Evolutionary conservation across 2,888 invertebrate genomes (phyloP).

Genomic region (Andrena praecox): DNA sequence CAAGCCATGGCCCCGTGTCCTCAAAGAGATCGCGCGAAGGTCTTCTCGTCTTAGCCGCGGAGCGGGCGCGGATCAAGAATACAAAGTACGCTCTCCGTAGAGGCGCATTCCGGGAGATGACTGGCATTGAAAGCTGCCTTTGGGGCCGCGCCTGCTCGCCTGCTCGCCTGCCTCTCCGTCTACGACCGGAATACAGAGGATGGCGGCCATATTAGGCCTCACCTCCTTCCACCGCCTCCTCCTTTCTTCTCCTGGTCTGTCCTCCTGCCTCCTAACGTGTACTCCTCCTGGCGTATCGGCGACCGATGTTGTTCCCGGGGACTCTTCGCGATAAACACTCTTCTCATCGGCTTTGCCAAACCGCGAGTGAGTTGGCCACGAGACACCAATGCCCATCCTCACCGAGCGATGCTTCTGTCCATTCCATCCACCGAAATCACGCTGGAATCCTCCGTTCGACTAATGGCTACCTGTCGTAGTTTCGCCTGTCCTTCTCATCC

Average conservation of each 20-base stretch:
- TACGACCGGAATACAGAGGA: conserved; percentile 83
- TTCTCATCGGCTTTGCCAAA: background rate
- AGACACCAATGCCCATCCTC: no score
- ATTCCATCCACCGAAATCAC: background rate
- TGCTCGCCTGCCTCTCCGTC: conserved; percentile 67
- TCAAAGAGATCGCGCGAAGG: conserved; percentile 78
- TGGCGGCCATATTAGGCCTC: conserved; percentile 82
- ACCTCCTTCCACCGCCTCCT: conserved; percentile 68
- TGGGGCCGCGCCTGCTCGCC: conserved; percentile 76
- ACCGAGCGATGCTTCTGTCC: background rate
- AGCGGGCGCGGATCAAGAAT: conserved; percentile 76
- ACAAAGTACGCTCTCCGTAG: conserved; percentile 78
- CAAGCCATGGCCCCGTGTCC: conserved; percentile 71
- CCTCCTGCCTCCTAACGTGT: conserved; percentile 28
- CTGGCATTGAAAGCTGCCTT: conserved; percentile 83
- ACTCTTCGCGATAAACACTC: conserved; percentile 15
- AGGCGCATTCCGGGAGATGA: conserved; percentile 83
- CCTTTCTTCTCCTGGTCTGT: conserved; percentile 41
- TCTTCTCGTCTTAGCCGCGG: conserved; percentile 70
- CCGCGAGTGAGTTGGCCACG: background rate
- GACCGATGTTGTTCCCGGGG: background rate
- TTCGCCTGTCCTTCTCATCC: background rate
- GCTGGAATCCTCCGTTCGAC: conserved; percentile 22
- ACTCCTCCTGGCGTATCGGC: conserved; percentile 12
- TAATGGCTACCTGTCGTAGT: conserved; percentile 51